phyloP scores from a whole-genome alignment of 2,113 vertebrate species.

The Thamnaconus septentrionalis region DNA sequence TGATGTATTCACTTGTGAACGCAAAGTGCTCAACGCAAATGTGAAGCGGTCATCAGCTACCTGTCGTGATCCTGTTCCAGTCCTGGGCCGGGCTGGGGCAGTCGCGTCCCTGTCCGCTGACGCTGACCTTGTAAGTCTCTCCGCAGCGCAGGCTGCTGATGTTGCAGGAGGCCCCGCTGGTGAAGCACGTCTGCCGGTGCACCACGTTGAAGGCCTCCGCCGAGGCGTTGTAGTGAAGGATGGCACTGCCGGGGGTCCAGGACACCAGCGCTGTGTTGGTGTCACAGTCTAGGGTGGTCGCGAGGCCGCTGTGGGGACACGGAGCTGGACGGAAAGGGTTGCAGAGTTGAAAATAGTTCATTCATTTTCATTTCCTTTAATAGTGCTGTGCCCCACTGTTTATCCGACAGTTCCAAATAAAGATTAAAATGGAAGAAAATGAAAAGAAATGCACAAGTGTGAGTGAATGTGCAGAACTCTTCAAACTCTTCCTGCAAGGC shows the following conservation, averaged over 20 bases:
- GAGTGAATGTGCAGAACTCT: too few species aligned
- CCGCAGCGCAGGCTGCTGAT: slow-evolving; percentile 67
- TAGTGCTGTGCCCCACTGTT: too few species aligned
- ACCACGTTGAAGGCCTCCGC: slow-evolving; percentile 15
- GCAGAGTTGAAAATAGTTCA: background rate
- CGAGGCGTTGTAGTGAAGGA: slow-evolving; percentile 60
- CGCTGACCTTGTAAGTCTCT: slow-evolving; percentile 62
- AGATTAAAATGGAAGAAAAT: too few species aligned
- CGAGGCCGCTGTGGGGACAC: slow-evolving; percentile 62
- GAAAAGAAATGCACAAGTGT: too few species aligned
- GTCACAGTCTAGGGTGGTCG: slow-evolving; percentile 53
- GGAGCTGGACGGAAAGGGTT: slow-evolving; percentile 55
- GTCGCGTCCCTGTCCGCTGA: slow-evolving; percentile 62
- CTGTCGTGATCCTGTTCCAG: slow-evolving; percentile 55
- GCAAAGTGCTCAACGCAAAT: background rate
- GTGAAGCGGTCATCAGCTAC: slow-evolving; percentile 39
- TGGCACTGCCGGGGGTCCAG: slow-evolving; percentile 69
- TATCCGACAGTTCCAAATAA: too few species aligned
- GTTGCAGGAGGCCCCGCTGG: slow-evolving; percentile 61
- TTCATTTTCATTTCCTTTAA: too few species aligned
- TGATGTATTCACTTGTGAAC: too few species aligned
- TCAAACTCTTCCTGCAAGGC: too few species aligned
- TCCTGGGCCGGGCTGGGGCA: slow-evolving; percentile 56
- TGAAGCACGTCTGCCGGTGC: slow-evolving; percentile 50
- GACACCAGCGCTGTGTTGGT: slow-evolving; percentile 62